Conservation (phyloP, 37 sponge, comb jelly and placozoan genomes). For the Hormiphora californensis region DNA sequence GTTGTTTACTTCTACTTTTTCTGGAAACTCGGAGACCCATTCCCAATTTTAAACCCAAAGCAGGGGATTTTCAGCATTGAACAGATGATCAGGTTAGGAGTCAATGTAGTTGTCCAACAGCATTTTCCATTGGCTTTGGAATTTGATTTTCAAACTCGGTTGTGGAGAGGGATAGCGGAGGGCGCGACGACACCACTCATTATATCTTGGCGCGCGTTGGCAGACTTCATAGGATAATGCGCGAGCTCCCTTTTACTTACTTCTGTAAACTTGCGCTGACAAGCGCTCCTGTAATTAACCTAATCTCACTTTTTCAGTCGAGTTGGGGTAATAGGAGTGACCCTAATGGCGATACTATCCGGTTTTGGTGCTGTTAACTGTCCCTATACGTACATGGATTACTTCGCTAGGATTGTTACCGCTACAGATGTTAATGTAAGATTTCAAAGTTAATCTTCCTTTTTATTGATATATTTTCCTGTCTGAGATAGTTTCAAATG, state of each 20-base stretch:
- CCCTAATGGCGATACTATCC: constrained; percentile 88
- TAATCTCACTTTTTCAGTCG: too few species aligned
- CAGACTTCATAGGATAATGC: too few species aligned
- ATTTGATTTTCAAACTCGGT: too few species aligned
- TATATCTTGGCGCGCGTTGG: too few species aligned
- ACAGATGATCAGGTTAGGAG: constrained; percentile 79
- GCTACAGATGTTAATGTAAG: constrained; percentile 10
- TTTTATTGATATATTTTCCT: neutral
- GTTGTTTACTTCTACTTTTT: constrained; percentile 81
- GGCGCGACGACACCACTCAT: too few species aligned
- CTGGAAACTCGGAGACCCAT: constrained; percentile 96
- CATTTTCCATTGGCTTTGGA: too few species aligned
- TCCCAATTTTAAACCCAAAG: constrained; percentile 80
- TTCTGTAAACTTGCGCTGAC: too few species aligned
- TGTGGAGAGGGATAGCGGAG: too few species aligned
- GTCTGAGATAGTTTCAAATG: neutral
- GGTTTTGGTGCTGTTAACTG: constrained; percentile 99
- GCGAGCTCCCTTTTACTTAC: too few species aligned
- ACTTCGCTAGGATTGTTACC: constrained; percentile 72
- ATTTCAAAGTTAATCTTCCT: neutral
- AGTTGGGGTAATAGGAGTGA: constrained; percentile 96
- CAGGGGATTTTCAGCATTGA: constrained; percentile 93
- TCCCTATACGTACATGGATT: constrained; percentile 96
- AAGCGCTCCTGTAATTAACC: too few species aligned
- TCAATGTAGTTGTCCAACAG: too few species aligned